phyloP scores from a whole-genome alignment of 2,888 invertebrate genomes.

The Euspilapteryx auroguttella region DNA sequence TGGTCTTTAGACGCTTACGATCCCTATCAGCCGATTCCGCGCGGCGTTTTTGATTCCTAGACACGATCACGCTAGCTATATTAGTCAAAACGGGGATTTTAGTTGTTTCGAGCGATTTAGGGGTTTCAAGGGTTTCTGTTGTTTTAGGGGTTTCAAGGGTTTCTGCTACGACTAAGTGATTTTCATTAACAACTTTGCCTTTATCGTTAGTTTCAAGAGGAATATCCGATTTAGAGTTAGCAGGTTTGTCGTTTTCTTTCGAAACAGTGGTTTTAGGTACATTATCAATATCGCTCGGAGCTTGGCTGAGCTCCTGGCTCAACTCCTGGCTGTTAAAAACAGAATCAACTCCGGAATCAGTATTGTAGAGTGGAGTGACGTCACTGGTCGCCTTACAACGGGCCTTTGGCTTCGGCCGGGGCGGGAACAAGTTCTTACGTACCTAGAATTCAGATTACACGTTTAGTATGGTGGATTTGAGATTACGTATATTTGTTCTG shows the following conservation, averaged over 20 bases:
- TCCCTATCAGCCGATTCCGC: constrained; percentile 22
- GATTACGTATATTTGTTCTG: too few relatives aligned
- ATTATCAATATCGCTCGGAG: background rate
- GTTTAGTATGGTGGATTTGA: too few relatives aligned
- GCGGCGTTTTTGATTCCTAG: constrained; percentile 16
- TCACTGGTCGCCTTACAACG: background rate
- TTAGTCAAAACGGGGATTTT: constrained; percentile 6
- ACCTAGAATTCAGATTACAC: constrained; percentile 44
- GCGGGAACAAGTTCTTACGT: constrained; percentile 69
- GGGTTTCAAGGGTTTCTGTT: constrained; percentile 7
- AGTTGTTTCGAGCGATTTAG: background rate
- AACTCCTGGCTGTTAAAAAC: constrained; percentile 20
- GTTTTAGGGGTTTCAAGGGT: too few relatives aligned
- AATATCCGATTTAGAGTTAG: background rate
- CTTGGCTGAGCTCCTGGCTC: constrained; percentile 3
- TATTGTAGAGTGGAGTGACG: too few relatives aligned
- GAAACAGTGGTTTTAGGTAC: background rate
- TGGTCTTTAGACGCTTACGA: constrained; percentile 18
- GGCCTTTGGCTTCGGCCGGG: constrained; percentile 53
- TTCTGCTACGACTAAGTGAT: too few relatives aligned
- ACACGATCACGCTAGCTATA: constrained; percentile 8
- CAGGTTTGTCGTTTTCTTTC: too few relatives aligned
- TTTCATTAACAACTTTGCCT: too few relatives aligned
- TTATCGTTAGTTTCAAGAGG: background rate
- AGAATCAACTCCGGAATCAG: constrained; percentile 23